Percentiles rank a stretch among this genome's conserved stretches.
phyloP scores from a whole-genome alignment of 2,888 invertebrate species.

The Hydriomena furcata region DNA sequence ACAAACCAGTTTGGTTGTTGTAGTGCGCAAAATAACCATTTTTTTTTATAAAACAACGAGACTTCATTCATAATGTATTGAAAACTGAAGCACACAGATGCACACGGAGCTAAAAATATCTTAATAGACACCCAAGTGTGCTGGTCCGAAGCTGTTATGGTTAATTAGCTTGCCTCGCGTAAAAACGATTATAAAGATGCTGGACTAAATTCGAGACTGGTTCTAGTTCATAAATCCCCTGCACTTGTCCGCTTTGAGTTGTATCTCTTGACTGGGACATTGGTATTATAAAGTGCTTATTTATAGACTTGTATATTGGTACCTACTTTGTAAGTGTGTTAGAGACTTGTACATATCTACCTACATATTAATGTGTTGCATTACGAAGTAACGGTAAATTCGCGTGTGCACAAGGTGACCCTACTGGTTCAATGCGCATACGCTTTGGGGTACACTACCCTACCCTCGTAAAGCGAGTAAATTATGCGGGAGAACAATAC shows the following conservation, averaged over 20 bases:
- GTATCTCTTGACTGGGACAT: constrained; percentile 12
- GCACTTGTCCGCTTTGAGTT: constrained; percentile 20
- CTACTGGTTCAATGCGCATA: constrained; percentile 51
- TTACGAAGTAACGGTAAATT: constrained; percentile 65
- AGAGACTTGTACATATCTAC: background rate
- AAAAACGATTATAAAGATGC: constrained; percentile 52
- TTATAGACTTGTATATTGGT: constrained; percentile 22
- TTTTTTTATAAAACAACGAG: constrained; percentile 65
- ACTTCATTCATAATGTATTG: constrained; percentile 82
- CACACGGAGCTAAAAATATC: constrained; percentile 55
- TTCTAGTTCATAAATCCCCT: constrained; percentile 27
- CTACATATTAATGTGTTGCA: constrained; percentile 29
- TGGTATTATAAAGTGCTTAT: constrained; percentile 1
- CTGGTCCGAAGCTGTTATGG: constrained; percentile 27
- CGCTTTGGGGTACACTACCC: constrained; percentile 62
- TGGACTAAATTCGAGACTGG: constrained; percentile 61
- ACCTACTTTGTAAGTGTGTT: background rate
- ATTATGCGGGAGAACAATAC: constrained; percentile 64
- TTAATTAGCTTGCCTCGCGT: constrained; percentile 54
- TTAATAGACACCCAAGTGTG: constrained; percentile 50
- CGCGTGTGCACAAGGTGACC: constrained; percentile 52
- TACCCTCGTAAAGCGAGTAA: constrained; percentile 59
- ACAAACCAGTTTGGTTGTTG: constrained; percentile 64
- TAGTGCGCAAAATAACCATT: constrained; percentile 69
- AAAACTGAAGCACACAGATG: constrained; percentile 58